Evolutionary conservation across 2,113 vertebrate species (phyloP).

Genomic region (Stomatorhinus ivindoensis): DNA sequence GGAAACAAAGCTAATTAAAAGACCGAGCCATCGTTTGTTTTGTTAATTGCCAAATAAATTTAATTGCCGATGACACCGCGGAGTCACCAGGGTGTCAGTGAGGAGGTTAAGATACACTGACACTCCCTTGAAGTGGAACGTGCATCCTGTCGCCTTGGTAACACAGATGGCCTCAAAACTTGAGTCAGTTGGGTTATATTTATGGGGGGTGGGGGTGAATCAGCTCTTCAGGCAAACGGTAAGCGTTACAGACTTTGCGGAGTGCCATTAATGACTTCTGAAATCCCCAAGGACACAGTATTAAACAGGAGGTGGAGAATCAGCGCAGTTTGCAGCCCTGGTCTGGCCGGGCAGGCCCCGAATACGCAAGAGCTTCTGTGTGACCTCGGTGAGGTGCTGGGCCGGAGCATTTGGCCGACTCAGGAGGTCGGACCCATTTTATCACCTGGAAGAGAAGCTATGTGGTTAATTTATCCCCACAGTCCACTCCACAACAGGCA

Average conservation of each 20-base stretch:
- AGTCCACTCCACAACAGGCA: neutral
- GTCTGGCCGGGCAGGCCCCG: neutral
- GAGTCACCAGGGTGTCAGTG: constrained; percentile 10
- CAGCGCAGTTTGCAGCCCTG: neutral
- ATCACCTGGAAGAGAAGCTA: neutral
- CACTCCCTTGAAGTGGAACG: neutral
- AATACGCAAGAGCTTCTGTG: neutral
- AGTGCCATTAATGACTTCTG: neutral
- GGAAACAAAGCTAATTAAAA: neutral
- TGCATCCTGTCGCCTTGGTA: constrained; percentile 7
- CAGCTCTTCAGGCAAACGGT: neutral
- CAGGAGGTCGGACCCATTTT: neutral
- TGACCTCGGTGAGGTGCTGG: neutral
- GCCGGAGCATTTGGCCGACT: neutral
- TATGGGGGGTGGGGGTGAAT: neutral
- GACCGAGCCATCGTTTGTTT: neutral
- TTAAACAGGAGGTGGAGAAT: neutral
- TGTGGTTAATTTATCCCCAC: neutral
- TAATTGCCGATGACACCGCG: constrained; percentile 2
- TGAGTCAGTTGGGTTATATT: neutral
- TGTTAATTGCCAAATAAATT: neutral
- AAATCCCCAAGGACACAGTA: neutral
- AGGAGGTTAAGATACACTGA: neutral
- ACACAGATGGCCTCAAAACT: neutral
- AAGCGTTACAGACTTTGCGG: neutral